phyloP scores from a whole-genome alignment of 2,113 vertebrate genomes.

The Piprites chloris region DNA sequence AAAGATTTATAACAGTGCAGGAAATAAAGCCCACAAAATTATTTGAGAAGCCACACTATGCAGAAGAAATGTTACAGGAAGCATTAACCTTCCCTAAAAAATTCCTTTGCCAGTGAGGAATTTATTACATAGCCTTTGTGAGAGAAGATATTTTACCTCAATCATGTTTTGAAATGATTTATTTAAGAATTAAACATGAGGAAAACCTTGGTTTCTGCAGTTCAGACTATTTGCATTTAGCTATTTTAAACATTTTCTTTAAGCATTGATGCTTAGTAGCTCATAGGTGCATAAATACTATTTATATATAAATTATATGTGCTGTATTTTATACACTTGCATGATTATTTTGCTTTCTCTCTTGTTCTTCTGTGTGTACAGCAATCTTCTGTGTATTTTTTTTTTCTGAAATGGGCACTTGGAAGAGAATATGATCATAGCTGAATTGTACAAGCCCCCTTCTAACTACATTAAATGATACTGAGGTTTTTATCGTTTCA shows the following conservation, averaged over 20 bases:
- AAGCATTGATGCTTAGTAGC: background rate
- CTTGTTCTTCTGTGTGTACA: background rate
- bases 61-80: conserved; percentile 72
- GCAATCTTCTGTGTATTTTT: background rate
- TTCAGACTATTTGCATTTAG: conserved; percentile 1
- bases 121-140: conserved; percentile 61
- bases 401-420: background rate
- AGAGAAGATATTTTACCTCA: conserved; percentile 60
- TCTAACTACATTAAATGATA: background rate
- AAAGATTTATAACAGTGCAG: conserved; percentile 60
- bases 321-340: background rate
- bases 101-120: conserved; percentile 69
- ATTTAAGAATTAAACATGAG: conserved; percentile 55
- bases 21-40: conserved; percentile 68
- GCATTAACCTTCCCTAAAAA: conserved; percentile 74
- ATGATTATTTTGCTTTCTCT: background rate
- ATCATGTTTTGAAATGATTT: conserved; percentile 48
- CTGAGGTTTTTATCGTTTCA: background rate
- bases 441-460: background rate
- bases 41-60: conserved; percentile 61
- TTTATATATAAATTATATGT: background rate
- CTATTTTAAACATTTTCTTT: background rate
- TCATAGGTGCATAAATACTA: background rate
- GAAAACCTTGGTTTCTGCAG: conserved; percentile 33
- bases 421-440: background rate